These are phyloP conservation scores for Pelodiscus sinensis DNA, from an alignment of 2,113 vertebrate genomes.

Conservation along the genomic window DNA sequence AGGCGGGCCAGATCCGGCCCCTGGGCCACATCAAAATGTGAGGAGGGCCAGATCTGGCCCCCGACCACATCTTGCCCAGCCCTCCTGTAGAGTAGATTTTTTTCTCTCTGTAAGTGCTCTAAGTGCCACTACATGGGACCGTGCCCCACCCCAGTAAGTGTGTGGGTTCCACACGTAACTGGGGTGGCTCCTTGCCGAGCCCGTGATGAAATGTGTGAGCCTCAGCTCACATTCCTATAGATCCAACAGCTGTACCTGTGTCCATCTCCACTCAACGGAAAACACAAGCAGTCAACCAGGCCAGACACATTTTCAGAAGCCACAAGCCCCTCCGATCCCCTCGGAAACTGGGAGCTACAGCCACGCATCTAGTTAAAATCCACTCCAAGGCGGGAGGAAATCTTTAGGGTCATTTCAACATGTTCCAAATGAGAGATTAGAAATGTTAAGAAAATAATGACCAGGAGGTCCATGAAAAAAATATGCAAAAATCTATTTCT, in stretches of 20 bases:
- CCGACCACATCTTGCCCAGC: too few species aligned
- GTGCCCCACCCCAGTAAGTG: accelerated
- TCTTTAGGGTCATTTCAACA: background rate
- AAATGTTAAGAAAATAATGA: slow-evolving; percentile 54
- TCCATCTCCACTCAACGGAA: background rate
- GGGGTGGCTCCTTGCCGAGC: background rate
- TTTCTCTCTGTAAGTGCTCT: too few species aligned
- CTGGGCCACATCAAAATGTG: too few species aligned
- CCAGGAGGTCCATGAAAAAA: slow-evolving; percentile 11
- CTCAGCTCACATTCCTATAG: background rate
- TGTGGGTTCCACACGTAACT: background rate
- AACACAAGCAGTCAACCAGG: background rate
- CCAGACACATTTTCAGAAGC: background rate
- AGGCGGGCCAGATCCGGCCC: too few species aligned
- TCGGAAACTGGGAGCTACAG: accelerated
- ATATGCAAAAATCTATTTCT: slow-evolving; percentile 51
- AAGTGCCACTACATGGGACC: too few species aligned
- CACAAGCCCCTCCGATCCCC: too few species aligned
- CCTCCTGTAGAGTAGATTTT: too few species aligned
- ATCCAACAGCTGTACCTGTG: background rate
- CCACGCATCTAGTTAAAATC: background rate
- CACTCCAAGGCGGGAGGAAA: background rate
- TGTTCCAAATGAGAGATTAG: slow-evolving; percentile 31
- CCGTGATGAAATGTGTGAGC: background rate
- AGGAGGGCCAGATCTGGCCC: too few species aligned